These are phyloP conservation scores for Odontocolon sp. DNA, from an alignment of 2,888 invertebrate species.

Conservation along the genomic window DNA sequence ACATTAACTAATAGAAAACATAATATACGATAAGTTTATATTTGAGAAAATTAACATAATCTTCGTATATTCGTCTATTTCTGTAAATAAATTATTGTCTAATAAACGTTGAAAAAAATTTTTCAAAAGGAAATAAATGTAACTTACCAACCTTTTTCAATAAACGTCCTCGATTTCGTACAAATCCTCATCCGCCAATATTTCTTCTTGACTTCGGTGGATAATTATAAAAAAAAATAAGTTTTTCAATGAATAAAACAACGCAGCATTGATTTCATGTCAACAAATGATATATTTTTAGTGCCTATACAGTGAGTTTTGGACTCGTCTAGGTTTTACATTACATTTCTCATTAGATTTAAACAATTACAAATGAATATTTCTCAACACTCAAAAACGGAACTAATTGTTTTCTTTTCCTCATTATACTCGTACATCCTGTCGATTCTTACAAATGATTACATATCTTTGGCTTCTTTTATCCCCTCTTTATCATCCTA, in stretches of 20 bases:
- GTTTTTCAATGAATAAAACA: neutral
- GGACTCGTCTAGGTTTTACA: conserved; percentile 75
- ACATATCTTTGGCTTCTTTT: conserved; percentile 42
- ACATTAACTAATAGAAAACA: too few species aligned
- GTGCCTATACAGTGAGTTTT: conserved; percentile 74
- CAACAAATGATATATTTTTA: conserved; percentile 78
- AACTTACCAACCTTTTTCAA: neutral
- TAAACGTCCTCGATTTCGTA: neutral
- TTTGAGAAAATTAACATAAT: too few species aligned
- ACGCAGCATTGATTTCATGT: conserved; percentile 67
- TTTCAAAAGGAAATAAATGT: neutral
- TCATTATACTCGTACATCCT: conserved; percentile 38
- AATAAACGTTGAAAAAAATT: neutral
- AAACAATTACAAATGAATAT: conserved; percentile 76
- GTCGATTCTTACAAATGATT: conserved; percentile 63
- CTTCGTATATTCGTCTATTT: neutral
- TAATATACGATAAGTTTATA: too few species aligned
- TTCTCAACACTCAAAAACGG: conserved; percentile 72
- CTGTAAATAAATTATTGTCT: neutral
- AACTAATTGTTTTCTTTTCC: conserved; percentile 66
- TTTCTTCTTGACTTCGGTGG: too few species aligned
- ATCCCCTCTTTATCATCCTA: conserved; percentile 16
- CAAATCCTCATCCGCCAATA: neutral
- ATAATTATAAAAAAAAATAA: too few species aligned
- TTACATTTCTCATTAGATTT: conserved; percentile 76